phyloP scores from a whole-genome alignment of 2,797 vertebrate species.

The Pangasius djambal region DNA sequence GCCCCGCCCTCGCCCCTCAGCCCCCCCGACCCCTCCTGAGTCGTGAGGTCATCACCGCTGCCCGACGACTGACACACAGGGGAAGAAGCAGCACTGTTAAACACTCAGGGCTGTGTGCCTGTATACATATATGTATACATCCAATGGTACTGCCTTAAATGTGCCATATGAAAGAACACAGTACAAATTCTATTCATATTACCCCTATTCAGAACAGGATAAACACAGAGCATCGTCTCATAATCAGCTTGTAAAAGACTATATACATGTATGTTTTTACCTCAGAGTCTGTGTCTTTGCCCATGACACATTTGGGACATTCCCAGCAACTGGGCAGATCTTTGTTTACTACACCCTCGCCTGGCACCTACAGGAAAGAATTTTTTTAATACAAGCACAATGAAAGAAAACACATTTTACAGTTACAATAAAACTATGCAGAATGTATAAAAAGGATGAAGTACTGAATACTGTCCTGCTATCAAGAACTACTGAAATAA shows the following conservation, averaged over 20 bases:
- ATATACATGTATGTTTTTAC: constrained; percentile 66
- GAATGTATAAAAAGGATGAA: background rate
- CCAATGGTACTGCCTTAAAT: constrained; percentile 17
- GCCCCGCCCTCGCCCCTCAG: constrained; percentile 68
- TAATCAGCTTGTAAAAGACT: background rate
- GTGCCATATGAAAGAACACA: background rate
- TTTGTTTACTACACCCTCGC: constrained; percentile 91
- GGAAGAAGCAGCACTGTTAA: constrained; percentile 53
- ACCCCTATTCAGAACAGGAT: background rate
- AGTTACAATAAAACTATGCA: background rate
- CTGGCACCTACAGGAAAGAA: constrained; percentile 77
- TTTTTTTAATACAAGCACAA: background rate
- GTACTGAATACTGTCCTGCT: background rate
- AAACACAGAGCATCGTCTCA: background rate
- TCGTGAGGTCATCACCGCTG: constrained; percentile 72
- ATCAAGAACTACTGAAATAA: background rate
- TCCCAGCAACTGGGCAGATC: constrained; percentile 98
- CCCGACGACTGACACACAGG: constrained; percentile 74
- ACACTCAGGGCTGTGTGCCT: constrained; percentile 27
- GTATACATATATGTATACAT: constrained; percentile 25
- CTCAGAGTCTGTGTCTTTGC: constrained; percentile 81
- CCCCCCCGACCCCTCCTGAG: constrained; percentile 68
- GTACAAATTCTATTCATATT: background rate
- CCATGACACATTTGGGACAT: constrained; percentile 93
- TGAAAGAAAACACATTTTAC: background rate